Evolutionary conservation across 2,888 invertebrate genomes (phyloP), one percentile per base, ranked within the genome.

Genomic region (Drosophila diplacantha): DNA sequence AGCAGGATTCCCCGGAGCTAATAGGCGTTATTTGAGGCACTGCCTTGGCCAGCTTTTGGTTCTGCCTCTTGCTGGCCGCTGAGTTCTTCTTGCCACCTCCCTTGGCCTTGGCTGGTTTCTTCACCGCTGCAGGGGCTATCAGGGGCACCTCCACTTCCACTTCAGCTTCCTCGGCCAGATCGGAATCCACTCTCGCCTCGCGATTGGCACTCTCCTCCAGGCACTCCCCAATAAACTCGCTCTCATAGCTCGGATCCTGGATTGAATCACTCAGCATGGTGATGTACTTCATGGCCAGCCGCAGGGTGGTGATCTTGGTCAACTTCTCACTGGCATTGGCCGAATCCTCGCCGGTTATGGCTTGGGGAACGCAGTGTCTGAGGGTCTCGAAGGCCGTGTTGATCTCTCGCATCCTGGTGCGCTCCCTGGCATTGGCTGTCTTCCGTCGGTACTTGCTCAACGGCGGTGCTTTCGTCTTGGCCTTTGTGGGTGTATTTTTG

Each of bases 261-360:
- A 94, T 88, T 1, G 93, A 92, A 0, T 92, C 90, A n/a, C 92
- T 92, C 51, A 96, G 89, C 14, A 94, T 92, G 12, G 92, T 89
- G 72, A 96, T 96, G 86, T 96, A 96, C 84, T 93, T 93, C 94
- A 96, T 95, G 24, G 96, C 96, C 66, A 96, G 89, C 34, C 95
- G 90, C 46, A 96, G 88, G 0, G 96, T 96, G 5, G 96, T 95
- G 76, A 96, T 96, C 89, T 96, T 96, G 47, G 96, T 96, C 70
- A 95, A 89, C 87, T 95, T 95, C 85, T 95, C 95, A 86, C 93
- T 92, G 38, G 93, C 89, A 85, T 90, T 77, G 32, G 63, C 77
- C n/a, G 85, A 66, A 62, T 86, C 85, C 43, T 87, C 86, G 12
- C 84, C 85, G 6, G 83, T 85, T 18, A 88, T 85, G 2, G 87